These are phyloP conservation scores for Lasioglossum albipes DNA, from an alignment of 1,140 invertebrate species.

Conservation along the genomic window DNA sequence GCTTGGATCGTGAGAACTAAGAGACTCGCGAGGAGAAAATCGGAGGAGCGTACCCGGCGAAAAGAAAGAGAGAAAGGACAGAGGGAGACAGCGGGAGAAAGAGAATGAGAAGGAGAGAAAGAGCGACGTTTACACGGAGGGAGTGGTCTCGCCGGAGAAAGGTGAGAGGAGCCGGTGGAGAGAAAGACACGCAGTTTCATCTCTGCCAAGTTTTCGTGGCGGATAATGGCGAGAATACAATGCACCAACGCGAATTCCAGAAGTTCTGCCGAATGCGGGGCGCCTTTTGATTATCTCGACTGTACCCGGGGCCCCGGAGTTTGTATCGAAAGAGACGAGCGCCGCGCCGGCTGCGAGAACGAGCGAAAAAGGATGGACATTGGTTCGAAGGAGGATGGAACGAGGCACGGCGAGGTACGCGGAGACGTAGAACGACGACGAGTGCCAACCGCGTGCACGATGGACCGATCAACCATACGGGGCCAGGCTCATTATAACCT, in stretches of 20 bases:
- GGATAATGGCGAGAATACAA: constrained; percentile 60
- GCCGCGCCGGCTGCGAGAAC: constrained; percentile 29
- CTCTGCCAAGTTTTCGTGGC: constrained; percentile 57
- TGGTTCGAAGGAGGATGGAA: constrained; percentile 21
- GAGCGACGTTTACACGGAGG: not conserved
- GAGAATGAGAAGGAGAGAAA: not conserved
- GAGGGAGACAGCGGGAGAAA: not conserved
- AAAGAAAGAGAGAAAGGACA: not conserved
- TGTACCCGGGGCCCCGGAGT: constrained; percentile 46
- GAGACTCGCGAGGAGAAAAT: constrained; percentile 6
- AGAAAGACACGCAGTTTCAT: constrained; percentile 32
- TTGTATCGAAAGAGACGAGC: constrained; percentile 56
- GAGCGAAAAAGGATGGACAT: constrained; percentile 37
- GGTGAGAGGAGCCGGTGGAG: too few relatives aligned
- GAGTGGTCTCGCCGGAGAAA: not conserved
- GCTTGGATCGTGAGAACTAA: constrained; percentile 4
- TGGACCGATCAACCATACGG: constrained; percentile 54
- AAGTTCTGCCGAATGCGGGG: constrained; percentile 57
- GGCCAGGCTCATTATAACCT: constrained; percentile 65
- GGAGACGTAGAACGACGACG: constrained; percentile 20
- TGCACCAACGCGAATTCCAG: constrained; percentile 61
- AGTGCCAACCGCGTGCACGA: constrained; percentile 37
- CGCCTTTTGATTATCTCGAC: constrained; percentile 66
- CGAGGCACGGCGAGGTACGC: not conserved
- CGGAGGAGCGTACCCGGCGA: not conserved